Evolutionary conservation across 2,797 vertebrate species (phyloP), one percentile per base, ranked within the genome.

Genomic region (Lycodopsis pacificus): DNA sequence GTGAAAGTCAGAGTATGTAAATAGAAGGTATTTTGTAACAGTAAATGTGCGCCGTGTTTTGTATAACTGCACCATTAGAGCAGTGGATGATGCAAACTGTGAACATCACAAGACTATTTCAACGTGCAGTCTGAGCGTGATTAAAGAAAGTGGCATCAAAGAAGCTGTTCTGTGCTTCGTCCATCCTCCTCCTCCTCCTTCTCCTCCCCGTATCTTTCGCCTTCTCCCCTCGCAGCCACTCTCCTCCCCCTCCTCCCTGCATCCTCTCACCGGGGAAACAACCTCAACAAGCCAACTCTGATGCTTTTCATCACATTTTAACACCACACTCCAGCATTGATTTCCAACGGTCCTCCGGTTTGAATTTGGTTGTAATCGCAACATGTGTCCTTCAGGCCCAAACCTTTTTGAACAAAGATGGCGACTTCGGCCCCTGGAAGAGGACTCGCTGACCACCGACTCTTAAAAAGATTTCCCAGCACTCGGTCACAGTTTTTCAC

Each of bases 111-210:
- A 6, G 40, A 44, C 57, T 32, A 3, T 34, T 49, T 14, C 64
- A 62, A 25, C 7, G 46, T 62, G 63, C 57, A 30, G 57, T 14
- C 62, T 54, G 74, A 79, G 74, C 56, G 32, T 46, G 20, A 68
- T 76, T 78, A n/a, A 77, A 59, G 36, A 72, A 56, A 34, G 40
- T 19, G 34, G 62, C 54, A 65, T 74, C 14, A 62, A 67, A 76
- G 51, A 40, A 36, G 34, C 32, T 58, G 44, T 7, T 51, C 51
- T 70, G 42, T 11, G 34, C 63, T 46, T 2, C 15, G 6, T 25
- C 22, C 11, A 42, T 9, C 61, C 44, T 3, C 44, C 3, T 48
- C 44, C 13, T 15, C 20, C 12, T 48, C 44, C 13, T 15, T 9
- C 22, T 53, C 12, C 20, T 71, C 36, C 22, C 0, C 15, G 9